These are phyloP conservation scores for Leptoclinus maculatus DNA, from an alignment of 2,797 vertebrate genomes.

Conservation along the genomic window DNA sequence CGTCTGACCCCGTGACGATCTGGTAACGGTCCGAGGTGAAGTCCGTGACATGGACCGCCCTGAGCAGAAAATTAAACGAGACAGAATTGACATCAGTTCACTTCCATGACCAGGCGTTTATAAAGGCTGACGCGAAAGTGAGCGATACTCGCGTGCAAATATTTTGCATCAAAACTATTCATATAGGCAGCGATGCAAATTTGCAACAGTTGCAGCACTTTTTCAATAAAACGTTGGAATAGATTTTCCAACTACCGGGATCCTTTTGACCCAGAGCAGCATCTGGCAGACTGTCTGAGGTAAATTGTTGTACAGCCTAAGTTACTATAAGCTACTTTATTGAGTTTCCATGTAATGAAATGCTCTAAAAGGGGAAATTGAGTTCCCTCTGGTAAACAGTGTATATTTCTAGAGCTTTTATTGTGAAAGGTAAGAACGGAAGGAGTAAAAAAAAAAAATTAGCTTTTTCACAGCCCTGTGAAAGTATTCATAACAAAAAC, in stretches of 20 bases:
- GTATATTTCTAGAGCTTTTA: neutral
- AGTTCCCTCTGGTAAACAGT: neutral
- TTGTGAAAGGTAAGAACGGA: neutral
- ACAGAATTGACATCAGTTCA: conserved; percentile 1
- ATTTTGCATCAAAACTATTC: neutral
- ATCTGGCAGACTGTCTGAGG: neutral
- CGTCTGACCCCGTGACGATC: conserved; percentile 93
- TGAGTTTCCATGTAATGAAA: neutral
- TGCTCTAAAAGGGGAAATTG: neutral
- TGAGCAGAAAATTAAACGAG: conserved; percentile 57
- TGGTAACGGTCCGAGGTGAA: conserved; percentile 93
- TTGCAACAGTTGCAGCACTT: neutral
- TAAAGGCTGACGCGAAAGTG: neutral
- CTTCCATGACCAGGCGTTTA: neutral
- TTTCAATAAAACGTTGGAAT: neutral
- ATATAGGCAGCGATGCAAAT: neutral
- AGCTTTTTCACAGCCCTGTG: no score
- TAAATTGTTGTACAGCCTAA: neutral
- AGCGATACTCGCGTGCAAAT: neutral
- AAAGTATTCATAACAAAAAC: no score
- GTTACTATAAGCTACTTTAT: neutral
- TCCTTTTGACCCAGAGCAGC: neutral
- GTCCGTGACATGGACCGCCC: conserved; percentile 91
- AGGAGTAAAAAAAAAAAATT: neutral
- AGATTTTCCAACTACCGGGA: neutral